Conservation (phyloP, 2,797 vertebrate genomes). For the Danio kyathit region DNA sequence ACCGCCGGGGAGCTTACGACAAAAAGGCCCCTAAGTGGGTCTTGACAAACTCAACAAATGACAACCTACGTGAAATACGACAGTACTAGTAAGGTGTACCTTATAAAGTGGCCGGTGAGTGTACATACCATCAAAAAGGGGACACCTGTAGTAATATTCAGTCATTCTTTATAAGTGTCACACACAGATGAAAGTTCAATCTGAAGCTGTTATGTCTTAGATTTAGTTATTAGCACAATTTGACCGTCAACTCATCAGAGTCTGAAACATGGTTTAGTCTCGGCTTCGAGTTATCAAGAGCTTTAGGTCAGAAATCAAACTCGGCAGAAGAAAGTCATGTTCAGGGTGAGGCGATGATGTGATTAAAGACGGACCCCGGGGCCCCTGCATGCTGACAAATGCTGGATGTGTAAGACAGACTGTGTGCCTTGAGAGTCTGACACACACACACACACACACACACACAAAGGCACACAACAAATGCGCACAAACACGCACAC, state of each 20-base stretch:
- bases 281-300: slow-evolving; percentile 67
- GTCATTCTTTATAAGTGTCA: neutral
- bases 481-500: too few relatives aligned
- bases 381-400: slow-evolving; percentile 30
- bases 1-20: too few relatives aligned
- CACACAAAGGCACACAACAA: too few relatives aligned
- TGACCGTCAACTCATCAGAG: slow-evolving; percentile 65
- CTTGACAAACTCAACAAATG: too few relatives aligned
- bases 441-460: too few relatives aligned
- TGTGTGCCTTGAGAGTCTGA: slow-evolving; percentile 20
- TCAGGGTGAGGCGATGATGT: slow-evolving; percentile 11
- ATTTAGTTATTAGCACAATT: slow-evolving; percentile 74
- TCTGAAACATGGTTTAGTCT: slow-evolving; percentile 75
- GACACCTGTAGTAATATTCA: too few relatives aligned
- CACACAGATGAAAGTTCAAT: slow-evolving; percentile 4
- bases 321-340: neutral
- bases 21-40: too few relatives aligned
- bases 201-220: slow-evolving; percentile 73
- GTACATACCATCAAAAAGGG: too few relatives aligned
- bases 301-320: slow-evolving; percentile 71
- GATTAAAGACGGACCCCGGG: slow-evolving; percentile 33
- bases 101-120: too few relatives aligned
- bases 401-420: slow-evolving; percentile 6
- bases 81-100: too few relatives aligned
- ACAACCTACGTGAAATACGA: too few relatives aligned